Evolutionary conservation across 1,140 invertebrate species (phyloP), one percentile per base, ranked within the genome.

Genomic region (Drosophila navojoa): DNA sequence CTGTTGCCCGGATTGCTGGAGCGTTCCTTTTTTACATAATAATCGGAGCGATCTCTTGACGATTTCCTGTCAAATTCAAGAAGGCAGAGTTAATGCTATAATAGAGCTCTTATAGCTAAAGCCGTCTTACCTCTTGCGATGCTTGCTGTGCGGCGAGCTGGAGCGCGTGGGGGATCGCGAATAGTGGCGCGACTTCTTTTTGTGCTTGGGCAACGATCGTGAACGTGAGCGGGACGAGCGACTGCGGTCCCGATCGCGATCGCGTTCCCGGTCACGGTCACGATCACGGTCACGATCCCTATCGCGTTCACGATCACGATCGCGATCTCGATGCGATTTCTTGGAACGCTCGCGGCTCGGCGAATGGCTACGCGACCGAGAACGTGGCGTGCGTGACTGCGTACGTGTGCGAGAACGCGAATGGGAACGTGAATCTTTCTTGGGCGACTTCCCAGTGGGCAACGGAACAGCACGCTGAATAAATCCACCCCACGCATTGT

Each of bases 401-500:
- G 92, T 93, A 16, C 57, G 57, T 16, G 57, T 19, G 22, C 57
- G 57, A 2, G 82, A 85, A 16, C 81, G 71, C 6, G 90, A 89
- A 16, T 78, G 68, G 9, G 90, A 90, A n/a, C 84, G 69, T 3
- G 91, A 90, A 27, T 91, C 85, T 62, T 91, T 91, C 29, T 87
- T 75, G 5, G 91, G 90, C 27, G 89, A 86, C 58, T 91, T 92
- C 11, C 85, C 76, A 27, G 81, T 74, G 5, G 86, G 91, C 40
- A 86, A 40, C 40, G 90, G 87, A 9, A 92, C 50, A 0, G 90
- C 77, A 42, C 91, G 81, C 68, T 92, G 91, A 64, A 95, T 95
- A 69, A 95, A 95, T 55, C 95, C 94, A 38, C 94, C 93, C 94
- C 94, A 95, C 40, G 94, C 94, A 78, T 95, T 95, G 73, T 95